phyloP scores from a whole-genome alignment of 2,888 invertebrate genomes.

The Minunthozetes semirufus region DNA sequence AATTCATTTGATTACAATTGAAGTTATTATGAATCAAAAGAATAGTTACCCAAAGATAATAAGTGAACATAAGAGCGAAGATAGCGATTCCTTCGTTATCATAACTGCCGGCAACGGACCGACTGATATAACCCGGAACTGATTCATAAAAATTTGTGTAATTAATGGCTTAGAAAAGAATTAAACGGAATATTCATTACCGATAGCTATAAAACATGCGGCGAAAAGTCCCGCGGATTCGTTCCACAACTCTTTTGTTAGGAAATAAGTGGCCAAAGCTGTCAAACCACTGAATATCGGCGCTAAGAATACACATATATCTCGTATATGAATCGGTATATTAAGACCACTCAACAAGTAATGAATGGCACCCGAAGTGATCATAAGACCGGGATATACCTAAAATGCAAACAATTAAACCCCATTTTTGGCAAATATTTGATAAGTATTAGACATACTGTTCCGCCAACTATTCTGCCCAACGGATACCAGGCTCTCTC shows the following conservation, averaged over 20 bases:
- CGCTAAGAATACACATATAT: conserved; percentile 97
- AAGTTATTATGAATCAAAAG: conserved; percentile 14
- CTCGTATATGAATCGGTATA: conserved; percentile 95
- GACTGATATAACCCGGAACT: conserved; percentile 96
- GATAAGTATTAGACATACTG: conserved; percentile 55
- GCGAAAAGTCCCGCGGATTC: conserved; percentile 94
- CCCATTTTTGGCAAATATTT: neutral
- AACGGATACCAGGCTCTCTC: conserved; percentile 99
- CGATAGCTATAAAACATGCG: conserved; percentile 95
- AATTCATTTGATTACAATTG: neutral
- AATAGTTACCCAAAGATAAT: conserved; percentile 79
- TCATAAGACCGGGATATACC: conserved; percentile 96
- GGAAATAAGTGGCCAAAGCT: conserved; percentile 90
- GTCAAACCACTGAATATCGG: conserved; percentile 97
- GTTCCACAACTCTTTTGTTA: conserved; percentile 96
- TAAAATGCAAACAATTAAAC: conserved; percentile 44
- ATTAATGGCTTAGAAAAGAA: neutral
- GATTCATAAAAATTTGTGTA: conserved; percentile 35
- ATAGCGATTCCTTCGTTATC: conserved; percentile 99
- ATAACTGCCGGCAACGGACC: conserved; percentile 98
- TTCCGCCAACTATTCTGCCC: conserved; percentile 97
- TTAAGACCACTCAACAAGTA: conserved; percentile 82
- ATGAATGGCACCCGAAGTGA: conserved; percentile 96
- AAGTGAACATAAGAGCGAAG: conserved; percentile 97
- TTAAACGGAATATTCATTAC: conserved; percentile 44